A percentile compares a stretch with the other conserved stretches of the same genome.
These are phyloP conservation scores for Pelobates cultripes DNA, from an alignment of 2,797 vertebrate species.

Conservation along the genomic window DNA sequence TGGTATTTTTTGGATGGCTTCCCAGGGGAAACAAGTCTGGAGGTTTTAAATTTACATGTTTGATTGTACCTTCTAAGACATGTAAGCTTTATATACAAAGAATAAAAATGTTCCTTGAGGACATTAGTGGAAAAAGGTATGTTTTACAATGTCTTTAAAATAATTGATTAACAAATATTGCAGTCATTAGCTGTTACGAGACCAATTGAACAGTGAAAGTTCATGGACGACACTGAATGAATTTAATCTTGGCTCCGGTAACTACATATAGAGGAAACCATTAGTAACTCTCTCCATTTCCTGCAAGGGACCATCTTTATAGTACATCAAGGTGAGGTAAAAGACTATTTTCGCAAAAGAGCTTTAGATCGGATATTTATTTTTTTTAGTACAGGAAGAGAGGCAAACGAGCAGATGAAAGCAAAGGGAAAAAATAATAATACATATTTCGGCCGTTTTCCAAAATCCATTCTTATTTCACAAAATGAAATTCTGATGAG, in stretches of 20 bases:
- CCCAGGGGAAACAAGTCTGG: constrained; percentile 22
- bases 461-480: too few species aligned
- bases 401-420: too few species aligned
- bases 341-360: too few species aligned
- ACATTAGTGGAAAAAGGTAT: constrained; percentile 28
- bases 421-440: too few species aligned
- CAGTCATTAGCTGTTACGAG: constrained; percentile 31
- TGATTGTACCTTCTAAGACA: constrained; percentile 20
- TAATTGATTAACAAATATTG: constrained; percentile 50
- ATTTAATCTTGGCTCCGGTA: constrained; percentile 29
- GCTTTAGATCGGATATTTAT: not conserved
- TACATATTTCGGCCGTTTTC: too few species aligned
- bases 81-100: constrained; percentile 16
- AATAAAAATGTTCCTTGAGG: constrained; percentile 35
- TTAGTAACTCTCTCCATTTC: constrained; percentile 27
- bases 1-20: constrained; percentile 24
- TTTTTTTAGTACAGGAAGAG: not conserved
- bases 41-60: constrained; percentile 17
- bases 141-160: constrained; percentile 50
- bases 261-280: constrained; percentile 34
- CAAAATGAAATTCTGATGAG: too few species aligned
- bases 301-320: constrained; percentile 29
- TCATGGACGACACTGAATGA: constrained; percentile 37
- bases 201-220: constrained; percentile 36
- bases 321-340: constrained; percentile 24